Evolutionary conservation across 1,140 invertebrate species (phyloP).

Genomic region (Drosophila sechellia): DNA sequence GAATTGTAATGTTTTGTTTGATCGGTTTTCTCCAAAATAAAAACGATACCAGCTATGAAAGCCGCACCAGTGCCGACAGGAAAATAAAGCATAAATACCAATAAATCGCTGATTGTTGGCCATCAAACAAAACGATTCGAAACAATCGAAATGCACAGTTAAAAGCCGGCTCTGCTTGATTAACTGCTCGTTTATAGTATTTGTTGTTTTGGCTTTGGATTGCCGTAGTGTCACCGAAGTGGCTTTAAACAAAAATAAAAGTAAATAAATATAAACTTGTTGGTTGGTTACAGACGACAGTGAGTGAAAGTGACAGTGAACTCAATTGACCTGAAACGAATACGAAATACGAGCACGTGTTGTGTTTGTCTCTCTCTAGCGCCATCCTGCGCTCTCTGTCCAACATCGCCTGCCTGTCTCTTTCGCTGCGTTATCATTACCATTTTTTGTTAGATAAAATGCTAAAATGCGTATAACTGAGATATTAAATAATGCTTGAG

Average conservation of each 20-base stretch:
- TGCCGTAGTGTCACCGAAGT: slow-evolving; percentile 44
- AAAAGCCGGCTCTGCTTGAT: slow-evolving; percentile 42
- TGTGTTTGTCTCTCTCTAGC: slow-evolving; percentile 7
- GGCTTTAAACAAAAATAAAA: slow-evolving; percentile 25
- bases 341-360: slow-evolving; percentile 40
- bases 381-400: too few relatives aligned
- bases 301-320: slow-evolving; percentile 80
- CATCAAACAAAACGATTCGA: slow-evolving; percentile 49
- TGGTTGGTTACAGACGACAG: slow-evolving; percentile 13
- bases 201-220: not conserved
- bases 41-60: slow-evolving; percentile 36
- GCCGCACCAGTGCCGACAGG: slow-evolving; percentile 20
- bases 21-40: not conserved
- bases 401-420: not conserved
- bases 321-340: slow-evolving; percentile 66
- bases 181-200: slow-evolving; percentile 23
- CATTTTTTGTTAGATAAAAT: slow-evolving; percentile 26
- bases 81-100: slow-evolving; percentile 41
- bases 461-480: slow-evolving; percentile 10
- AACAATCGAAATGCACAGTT: slow-evolving; percentile 63
- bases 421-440: slow-evolving; percentile 4
- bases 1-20: not conserved
- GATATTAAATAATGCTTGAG: slow-evolving; percentile 17
- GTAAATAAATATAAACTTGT: slow-evolving; percentile 35
- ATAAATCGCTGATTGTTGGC: slow-evolving; percentile 36